phyloP scores from a whole-genome alignment of 1,140 invertebrate genomes.

The Parasteatoda tepidariorum region DNA sequence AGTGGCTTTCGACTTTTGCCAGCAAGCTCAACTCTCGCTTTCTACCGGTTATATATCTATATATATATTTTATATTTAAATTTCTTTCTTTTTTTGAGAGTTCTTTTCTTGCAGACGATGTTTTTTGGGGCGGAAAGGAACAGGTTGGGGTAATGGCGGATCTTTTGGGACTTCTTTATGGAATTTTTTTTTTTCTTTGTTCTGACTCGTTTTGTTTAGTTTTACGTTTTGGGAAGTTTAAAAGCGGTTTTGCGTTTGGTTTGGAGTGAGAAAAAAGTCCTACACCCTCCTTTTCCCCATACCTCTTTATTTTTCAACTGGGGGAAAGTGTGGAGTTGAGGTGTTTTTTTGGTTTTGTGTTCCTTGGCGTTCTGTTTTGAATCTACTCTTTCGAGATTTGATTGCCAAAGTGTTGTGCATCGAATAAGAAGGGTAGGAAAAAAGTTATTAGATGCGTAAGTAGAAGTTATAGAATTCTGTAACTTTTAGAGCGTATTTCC shows the following conservation, averaged over 20 bases:
- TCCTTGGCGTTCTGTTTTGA: not conserved
- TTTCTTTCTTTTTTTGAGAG: conserved; percentile 3
- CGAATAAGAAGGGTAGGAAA: not conserved
- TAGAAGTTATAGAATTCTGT: not conserved
- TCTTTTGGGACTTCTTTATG: conserved; percentile 45
- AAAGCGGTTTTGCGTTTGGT: conserved; percentile 49
- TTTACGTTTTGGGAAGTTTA: conserved; percentile 36
- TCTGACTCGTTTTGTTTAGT: not conserved
- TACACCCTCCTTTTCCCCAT: too few species aligned
- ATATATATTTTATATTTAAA: conserved; percentile 10
- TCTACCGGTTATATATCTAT: not conserved
- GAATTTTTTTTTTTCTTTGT: not conserved
- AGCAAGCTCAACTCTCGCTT: not conserved
- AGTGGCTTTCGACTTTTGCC: conserved; percentile 39
- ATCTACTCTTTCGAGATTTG: not conserved
- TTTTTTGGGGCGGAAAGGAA: conserved; percentile 35
- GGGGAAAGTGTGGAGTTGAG: not conserved
- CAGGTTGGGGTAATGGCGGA: conserved; percentile 52
- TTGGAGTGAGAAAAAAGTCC: conserved; percentile 15
- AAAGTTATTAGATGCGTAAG: not conserved
- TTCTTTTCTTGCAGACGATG: conserved; percentile 29
- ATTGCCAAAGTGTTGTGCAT: not conserved
- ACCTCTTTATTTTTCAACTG: not conserved
- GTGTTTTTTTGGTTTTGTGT: not conserved
- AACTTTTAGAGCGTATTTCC: not conserved